Evolutionary conservation across 2,797 vertebrate genomes (phyloP), one percentile per base, ranked within the genome.

Genomic region (Enteromius argenteus): DNA sequence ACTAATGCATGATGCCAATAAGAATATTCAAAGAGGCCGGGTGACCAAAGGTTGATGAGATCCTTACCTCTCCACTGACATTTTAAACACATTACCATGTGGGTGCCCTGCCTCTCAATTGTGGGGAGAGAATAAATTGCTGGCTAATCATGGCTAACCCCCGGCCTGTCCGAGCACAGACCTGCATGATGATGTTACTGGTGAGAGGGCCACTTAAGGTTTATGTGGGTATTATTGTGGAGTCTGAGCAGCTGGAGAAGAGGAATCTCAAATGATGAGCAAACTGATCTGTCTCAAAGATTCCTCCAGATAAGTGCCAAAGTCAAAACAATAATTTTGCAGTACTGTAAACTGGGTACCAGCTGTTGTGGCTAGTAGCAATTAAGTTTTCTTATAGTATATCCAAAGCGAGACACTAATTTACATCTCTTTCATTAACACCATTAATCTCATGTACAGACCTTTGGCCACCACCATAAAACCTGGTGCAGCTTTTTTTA

Each of bases 31-130:
- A 95, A 96, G 95, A 92, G 91, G 91, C 87, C 78, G 93, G 92
- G 93, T 93, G 95, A 94, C 92, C 93, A 94, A 93, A 94, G 95
- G 95, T 96, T 96, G 95, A 95, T 96, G 95, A 96, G 94, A 94
- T 93, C 91, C 91, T 91, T 92, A 92, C 94, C 94, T 95, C 93
- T 91, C 93, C 91, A 89, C 93, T 96, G 95, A 96, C 95, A 96
- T 96, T 96, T 89, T 96, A 95, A 95, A 94, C 94, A 94, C 95
- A 96, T 96, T 95, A 93, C 94, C 95, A 96, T 96, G 93, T 94
- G 91, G 92, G 91, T 91, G 84, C 88, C 88, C 89, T 90, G 86
- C 90, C 91, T 92, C 90, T 91, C 92, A 92, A 94, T 93, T 74
- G 89, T 88, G 19, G 84, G 89, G 84, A 77, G 87, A 68, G 94